phyloP scores from a whole-genome alignment of 1,140 invertebrate species.

The Scaptomyza graminum region DNA sequence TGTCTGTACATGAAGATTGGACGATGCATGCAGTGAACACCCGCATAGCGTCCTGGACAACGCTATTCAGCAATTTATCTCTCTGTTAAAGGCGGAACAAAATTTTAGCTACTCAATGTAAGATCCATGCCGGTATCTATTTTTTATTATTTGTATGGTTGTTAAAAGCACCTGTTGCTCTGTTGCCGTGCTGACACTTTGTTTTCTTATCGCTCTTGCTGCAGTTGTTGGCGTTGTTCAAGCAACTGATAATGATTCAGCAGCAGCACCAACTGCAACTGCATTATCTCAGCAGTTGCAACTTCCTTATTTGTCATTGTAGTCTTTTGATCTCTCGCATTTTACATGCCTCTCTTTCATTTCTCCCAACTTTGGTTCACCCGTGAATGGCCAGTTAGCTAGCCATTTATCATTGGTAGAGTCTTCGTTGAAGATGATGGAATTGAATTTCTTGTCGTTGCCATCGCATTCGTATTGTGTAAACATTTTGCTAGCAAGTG shows the following conservation, averaged over 20 bases:
- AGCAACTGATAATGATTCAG: slow-evolving; percentile 56
- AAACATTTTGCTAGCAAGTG: slow-evolving; percentile 45
- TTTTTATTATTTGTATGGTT: slow-evolving; percentile 45
- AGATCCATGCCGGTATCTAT: slow-evolving; percentile 39
- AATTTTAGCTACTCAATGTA: slow-evolving; percentile 63
- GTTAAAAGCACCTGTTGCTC: slow-evolving; percentile 64
- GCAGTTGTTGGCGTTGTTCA: background rate
- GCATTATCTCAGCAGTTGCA: slow-evolving; percentile 32
- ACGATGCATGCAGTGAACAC: slow-evolving; percentile 45
- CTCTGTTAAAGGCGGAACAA: slow-evolving; percentile 66
- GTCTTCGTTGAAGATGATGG: slow-evolving; percentile 39
- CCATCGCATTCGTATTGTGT: slow-evolving; percentile 25
- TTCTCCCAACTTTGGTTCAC: slow-evolving; percentile 29
- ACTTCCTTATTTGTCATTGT: slow-evolving; percentile 82
- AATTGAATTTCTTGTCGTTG: slow-evolving; percentile 52
- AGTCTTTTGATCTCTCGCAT: slow-evolving; percentile 54
- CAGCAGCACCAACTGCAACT: slow-evolving; percentile 34
- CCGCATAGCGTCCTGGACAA: slow-evolving; percentile 61
- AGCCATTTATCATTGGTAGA: slow-evolving; percentile 41
- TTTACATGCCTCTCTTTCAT: slow-evolving; percentile 44
- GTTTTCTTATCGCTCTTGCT: slow-evolving; percentile 21
- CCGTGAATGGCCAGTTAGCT: slow-evolving; percentile 24
- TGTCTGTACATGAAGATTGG: slow-evolving; percentile 37
- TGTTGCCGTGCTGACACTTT: slow-evolving; percentile 64
- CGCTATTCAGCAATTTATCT: slow-evolving; percentile 10